Base-by-base conservation (phyloP, 2,113 vertebrate genomes). In the Anguilla rostrata region DNA sequence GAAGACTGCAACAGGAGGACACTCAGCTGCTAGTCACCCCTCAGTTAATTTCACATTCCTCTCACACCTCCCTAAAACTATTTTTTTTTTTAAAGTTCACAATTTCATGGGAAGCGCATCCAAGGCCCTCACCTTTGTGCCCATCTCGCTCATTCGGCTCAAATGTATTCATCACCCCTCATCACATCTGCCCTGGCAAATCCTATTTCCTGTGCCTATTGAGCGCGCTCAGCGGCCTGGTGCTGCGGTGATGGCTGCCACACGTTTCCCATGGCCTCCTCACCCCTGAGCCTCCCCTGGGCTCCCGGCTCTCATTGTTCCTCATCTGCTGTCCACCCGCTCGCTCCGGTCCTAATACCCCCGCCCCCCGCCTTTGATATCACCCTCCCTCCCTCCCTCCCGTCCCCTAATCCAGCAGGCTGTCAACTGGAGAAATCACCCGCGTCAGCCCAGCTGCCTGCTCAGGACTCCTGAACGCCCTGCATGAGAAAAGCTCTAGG, bases 321-420 rank as follows among this genome's bases (percentile, higher is more conserved):
- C 93, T 95, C 94, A 95, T 95, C 94, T 94, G 91, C 92, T 94
- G 92, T 94, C 84, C 94, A 94, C 93, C 94, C 92, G 92, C 94
- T 94, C 93, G 92, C 93, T 95, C 93, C 92, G 89, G 93, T 92
- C 93, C 95, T 94, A 95, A 49, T 49, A 94, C 94, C 94, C 93
- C 94, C 92, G 92, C 94, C 94, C 93, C 39, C 91, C 93, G 92
- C 92, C 93, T 94, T 94, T 95, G 93, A 95, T 95, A 93, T 92
- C 94, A 92, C 39, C 78, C 75, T 60, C 49, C n/a, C 84, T 75
- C 39, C 78, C 75, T 60, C 49, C n/a, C 84, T 75, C 71, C 26
- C n/a, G 2, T 41, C 93, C 92, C 94, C 93, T 94, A 94, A 95
- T 94, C 94, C 94, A 94, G 92, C 92, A 94, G 94, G 94, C 93